Evolutionary conservation across 2,888 invertebrate genomes (phyloP).

Genomic region (Aphidius colemani): DNA sequence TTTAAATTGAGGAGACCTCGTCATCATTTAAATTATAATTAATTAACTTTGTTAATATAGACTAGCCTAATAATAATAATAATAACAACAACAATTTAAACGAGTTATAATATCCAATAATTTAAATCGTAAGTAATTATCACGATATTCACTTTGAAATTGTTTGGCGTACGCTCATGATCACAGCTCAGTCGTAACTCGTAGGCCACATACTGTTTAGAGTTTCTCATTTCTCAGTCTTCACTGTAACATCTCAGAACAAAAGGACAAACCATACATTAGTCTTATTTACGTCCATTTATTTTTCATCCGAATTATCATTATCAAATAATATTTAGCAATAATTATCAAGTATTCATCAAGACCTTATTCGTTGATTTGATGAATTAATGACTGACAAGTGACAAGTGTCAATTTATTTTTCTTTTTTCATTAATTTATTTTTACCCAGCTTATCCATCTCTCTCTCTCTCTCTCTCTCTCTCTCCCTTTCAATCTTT

Average conservation of each 20-base stretch:
- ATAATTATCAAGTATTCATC: too few relatives aligned
- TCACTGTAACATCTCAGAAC: constrained; percentile 64
- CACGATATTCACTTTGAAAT: constrained; percentile 52
- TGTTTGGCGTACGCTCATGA: constrained; percentile 60
- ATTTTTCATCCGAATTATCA: constrained; percentile 37
- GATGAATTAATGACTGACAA: too few relatives aligned
- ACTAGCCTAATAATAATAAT: too few relatives aligned
- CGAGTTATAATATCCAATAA: too few relatives aligned
- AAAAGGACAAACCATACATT: constrained; percentile 62
- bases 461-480: constrained; percentile 17
- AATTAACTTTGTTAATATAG: too few relatives aligned
- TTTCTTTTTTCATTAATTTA: not conserved
- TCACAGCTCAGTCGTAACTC: constrained; percentile 60
- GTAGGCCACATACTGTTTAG: constrained; percentile 61
- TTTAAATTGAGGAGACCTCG: too few relatives aligned
- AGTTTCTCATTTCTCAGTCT: constrained; percentile 52
- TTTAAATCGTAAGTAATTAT: constrained; percentile 45
- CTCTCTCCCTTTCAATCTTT: constrained; percentile 8
- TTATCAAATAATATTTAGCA: not conserved
- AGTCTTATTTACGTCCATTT: constrained; percentile 55
- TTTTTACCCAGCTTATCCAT: not conserved
- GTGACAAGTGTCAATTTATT: too few relatives aligned
- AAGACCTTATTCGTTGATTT: too few relatives aligned
- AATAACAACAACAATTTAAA: too few relatives aligned
- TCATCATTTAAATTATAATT: too few relatives aligned